Conservation (phyloP, 2,113 vertebrate genomes). For the Embiotoca jacksoni region DNA sequence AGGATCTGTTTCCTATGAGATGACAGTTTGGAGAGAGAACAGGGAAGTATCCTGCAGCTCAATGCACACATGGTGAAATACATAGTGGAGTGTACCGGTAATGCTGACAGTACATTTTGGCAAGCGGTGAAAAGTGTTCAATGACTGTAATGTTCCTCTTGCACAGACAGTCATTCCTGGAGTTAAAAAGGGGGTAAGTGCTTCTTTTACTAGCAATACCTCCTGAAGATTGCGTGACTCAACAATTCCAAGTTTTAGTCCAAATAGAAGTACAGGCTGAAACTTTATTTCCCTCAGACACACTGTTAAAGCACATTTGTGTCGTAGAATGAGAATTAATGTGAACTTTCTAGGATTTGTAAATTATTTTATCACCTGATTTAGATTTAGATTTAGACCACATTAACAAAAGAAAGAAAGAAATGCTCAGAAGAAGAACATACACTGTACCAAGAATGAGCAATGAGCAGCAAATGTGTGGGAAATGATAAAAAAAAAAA, state of each 20-base stretch:
- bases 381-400: constrained; percentile 26
- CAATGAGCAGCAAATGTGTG: neutral
- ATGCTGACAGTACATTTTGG: constrained; percentile 46
- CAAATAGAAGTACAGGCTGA: constrained; percentile 15
- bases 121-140: constrained; percentile 33
- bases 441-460: neutral
- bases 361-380: constrained; percentile 40
- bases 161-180: constrained; percentile 41
- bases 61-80: constrained; percentile 3
- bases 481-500: neutral
- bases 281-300: constrained; percentile 38
- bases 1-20: constrained; percentile 27
- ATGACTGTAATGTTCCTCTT: constrained; percentile 41
- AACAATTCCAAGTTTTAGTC: constrained; percentile 55
- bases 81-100: constrained; percentile 42
- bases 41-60: neutral
- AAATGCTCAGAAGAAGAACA: neutral
- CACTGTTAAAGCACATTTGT: constrained; percentile 40
- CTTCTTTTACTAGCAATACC: constrained; percentile 54
- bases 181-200: constrained; percentile 37
- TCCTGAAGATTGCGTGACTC: constrained; percentile 54
- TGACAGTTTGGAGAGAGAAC: constrained; percentile 25
- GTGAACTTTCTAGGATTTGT: constrained; percentile 22
- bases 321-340: constrained; percentile 41
- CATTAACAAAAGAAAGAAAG: constrained; percentile 12